phyloP scores from a whole-genome alignment of 1,140 invertebrate species.

The Bradysia coprophila region DNA sequence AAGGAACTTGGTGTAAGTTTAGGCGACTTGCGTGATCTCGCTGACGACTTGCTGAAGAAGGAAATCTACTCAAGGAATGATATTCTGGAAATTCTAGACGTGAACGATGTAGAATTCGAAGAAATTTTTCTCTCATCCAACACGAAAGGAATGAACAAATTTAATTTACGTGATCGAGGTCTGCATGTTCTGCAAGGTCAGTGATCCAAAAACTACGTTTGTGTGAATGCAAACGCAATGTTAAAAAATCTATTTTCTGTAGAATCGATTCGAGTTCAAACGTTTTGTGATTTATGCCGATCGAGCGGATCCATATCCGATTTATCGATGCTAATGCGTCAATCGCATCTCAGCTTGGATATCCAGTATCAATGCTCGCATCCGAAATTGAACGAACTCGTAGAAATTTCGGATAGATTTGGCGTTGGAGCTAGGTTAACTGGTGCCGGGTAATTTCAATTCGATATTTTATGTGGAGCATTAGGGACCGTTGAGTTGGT shows the following conservation, averaged over 20 bases:
- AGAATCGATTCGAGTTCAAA: constrained; percentile 64
- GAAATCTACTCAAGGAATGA: constrained; percentile 59
- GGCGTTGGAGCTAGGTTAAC: constrained; percentile 77
- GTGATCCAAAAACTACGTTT: neutral
- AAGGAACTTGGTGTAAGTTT: constrained; percentile 36
- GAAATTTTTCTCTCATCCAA: constrained; percentile 44
- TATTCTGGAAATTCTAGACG: constrained; percentile 42
- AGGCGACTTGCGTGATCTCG: constrained; percentile 45
- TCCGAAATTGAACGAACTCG: constrained; percentile 66
- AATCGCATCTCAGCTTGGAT: constrained; percentile 71
- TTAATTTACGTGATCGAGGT: constrained; percentile 69
- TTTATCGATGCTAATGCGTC: constrained; percentile 72
- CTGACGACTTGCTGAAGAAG: constrained; percentile 41
- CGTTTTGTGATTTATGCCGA: constrained; percentile 40
- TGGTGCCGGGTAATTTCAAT: constrained; percentile 58
- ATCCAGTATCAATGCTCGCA: constrained; percentile 90
- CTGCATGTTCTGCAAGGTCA: constrained; percentile 51
- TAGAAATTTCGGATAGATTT: constrained; percentile 49
- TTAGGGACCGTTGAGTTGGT: too few species aligned
- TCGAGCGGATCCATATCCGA: constrained; percentile 32
- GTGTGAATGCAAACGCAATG: neutral
- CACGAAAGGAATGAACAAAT: constrained; percentile 44
- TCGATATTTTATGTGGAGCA: constrained; percentile 9
- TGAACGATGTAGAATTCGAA: constrained; percentile 43
- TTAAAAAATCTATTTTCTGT: constrained; percentile 9